Conservation (phyloP, 2,888 invertebrate genomes). For the Galeruca laticollis region DNA sequence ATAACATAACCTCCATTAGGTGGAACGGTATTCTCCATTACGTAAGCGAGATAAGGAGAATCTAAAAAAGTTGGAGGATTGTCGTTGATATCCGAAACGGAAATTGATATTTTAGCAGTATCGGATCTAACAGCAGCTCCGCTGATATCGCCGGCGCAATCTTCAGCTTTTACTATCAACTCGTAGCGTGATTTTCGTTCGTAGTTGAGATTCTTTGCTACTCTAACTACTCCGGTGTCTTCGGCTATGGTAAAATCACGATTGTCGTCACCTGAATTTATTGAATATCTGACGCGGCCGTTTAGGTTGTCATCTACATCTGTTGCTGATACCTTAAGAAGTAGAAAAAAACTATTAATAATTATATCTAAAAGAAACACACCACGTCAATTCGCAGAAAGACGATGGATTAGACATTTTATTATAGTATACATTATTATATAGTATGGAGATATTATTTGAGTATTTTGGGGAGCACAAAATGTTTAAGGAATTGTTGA, state of each 20-base stretch:
- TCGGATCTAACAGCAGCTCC: slow-evolving; percentile 73
- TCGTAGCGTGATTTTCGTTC: slow-evolving; percentile 89
- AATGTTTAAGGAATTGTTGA: no score
- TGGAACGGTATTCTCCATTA: slow-evolving; percentile 92
- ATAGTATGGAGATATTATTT: no score
- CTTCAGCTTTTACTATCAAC: slow-evolving; percentile 88
- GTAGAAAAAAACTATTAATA: slow-evolving; percentile 50
- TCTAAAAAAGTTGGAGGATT: slow-evolving; percentile 93
- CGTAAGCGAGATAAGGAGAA: slow-evolving; percentile 93
- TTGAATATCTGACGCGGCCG: slow-evolving; percentile 92
- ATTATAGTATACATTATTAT: no score
- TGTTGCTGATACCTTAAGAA: slow-evolving; percentile 82
- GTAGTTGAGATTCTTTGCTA: slow-evolving; percentile 93
- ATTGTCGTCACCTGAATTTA: slow-evolving; percentile 89
- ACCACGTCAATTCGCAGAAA: no score
- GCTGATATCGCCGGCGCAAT: slow-evolving; percentile 81
- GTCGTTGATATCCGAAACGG: slow-evolving; percentile 92
- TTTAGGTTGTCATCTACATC: slow-evolving; percentile 90
- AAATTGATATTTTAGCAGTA: slow-evolving; percentile 85
- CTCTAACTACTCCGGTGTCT: slow-evolving; percentile 90
- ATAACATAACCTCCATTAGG: slow-evolving; percentile 84
- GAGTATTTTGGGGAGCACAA: no score
- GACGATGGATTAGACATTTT: no score
- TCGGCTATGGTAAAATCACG: slow-evolving; percentile 93
- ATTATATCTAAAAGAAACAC: neutral